A percentile compares a stretch with the other conserved stretches of the same genome.
These are phyloP conservation scores for Phytoseiulus persimilis DNA, from an alignment of 2,888 invertebrate species.

Conservation along the genomic window DNA sequence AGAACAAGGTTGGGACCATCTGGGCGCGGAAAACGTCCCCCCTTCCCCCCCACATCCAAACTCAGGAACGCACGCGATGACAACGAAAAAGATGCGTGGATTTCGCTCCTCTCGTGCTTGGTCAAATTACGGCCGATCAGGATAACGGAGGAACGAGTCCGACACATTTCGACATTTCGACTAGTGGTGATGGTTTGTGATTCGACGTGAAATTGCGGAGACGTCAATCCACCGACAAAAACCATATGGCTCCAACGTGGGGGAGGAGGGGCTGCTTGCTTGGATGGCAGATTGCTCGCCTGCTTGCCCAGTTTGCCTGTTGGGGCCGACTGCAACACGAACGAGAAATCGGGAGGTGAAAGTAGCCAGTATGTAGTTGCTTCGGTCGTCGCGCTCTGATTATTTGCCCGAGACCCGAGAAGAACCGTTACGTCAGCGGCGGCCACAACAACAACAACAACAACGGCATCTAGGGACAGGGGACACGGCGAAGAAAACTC, in stretches of 20 bases:
- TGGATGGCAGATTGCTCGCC: neutral
- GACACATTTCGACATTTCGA: neutral
- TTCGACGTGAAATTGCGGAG: neutral
- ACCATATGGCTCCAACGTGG: neutral
- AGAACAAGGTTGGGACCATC: no score
- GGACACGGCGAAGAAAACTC: neutral
- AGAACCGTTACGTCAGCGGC: neutral
- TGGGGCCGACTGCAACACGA: neutral
- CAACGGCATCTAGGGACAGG: neutral
- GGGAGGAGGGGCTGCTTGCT: neutral
- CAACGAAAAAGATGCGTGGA: no score
- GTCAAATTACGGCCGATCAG: neutral
- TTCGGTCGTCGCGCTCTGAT: neutral
- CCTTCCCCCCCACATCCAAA: no score
- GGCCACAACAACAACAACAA: neutral
- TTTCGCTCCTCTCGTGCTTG: no score
- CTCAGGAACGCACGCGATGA: no score
- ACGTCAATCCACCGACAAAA: neutral
- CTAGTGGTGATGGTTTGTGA: neutral
- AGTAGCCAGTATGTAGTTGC: constrained; percentile 5
- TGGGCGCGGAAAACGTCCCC: no score
- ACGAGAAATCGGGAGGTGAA: neutral
- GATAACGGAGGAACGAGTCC: neutral
- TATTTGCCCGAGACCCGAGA: constrained; percentile 5
- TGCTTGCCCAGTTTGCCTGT: neutral